Conservation (phyloP, 2,888 invertebrate genomes). For the Rhamphomyia laevipes region DNA sequence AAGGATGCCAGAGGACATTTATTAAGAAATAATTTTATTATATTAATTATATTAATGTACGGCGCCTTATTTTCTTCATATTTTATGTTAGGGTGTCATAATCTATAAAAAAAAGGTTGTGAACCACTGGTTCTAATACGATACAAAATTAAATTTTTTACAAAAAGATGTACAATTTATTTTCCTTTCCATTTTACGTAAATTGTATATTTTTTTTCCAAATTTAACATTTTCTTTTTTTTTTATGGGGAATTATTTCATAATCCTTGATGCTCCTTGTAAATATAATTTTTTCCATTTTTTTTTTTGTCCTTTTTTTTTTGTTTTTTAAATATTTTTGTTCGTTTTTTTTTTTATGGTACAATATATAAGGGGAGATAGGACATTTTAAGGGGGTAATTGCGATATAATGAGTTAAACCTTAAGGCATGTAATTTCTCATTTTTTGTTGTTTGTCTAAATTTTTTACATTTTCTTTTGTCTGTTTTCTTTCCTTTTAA, state of each 20-base stretch:
- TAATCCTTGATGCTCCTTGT: too few species aligned
- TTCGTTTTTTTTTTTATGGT: too few species aligned
- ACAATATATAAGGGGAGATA: background rate
- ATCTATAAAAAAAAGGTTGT: too few species aligned
- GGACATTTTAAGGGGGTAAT: slow-evolving; percentile 2
- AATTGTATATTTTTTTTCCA: slow-evolving; percentile 6
- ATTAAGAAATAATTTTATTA: too few species aligned
- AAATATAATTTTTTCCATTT: background rate
- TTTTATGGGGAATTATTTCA: background rate
- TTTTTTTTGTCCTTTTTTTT: slow-evolving; percentile 1
- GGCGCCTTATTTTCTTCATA: too few species aligned
- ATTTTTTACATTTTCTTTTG: background rate
- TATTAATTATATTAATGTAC: too few species aligned
- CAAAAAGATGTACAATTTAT: too few species aligned
- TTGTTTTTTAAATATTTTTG: background rate
- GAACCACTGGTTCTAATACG: too few species aligned
- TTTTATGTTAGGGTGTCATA: too few species aligned
- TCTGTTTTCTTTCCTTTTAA: background rate
- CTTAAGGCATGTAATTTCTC: slow-evolving; percentile 3
- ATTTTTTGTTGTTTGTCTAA: background rate
- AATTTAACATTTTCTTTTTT: slow-evolving; percentile 15
- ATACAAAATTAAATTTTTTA: too few species aligned
- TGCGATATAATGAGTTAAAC: slow-evolving; percentile 6
- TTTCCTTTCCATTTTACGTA: too few species aligned
- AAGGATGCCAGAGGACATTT: too few species aligned